Percentiles rank a stretch among this genome's conserved stretches.
Conservation (phyloP, 64 coral and sea anemone genomes). For the Trachythela sp. region DNA sequence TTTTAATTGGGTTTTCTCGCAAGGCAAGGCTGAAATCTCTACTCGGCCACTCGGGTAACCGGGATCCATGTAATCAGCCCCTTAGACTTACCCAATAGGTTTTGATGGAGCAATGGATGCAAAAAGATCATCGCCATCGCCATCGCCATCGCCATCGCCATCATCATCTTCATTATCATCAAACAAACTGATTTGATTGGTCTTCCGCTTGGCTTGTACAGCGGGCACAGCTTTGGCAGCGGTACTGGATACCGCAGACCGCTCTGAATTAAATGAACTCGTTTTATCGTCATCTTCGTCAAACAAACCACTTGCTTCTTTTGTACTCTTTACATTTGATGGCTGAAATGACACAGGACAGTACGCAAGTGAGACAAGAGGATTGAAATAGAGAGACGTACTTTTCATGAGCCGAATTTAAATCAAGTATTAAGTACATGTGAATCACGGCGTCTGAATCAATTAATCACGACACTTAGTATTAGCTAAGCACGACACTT, state of each 20-base stretch:
- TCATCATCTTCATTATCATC: conserved; percentile 93
- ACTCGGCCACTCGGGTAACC: no score
- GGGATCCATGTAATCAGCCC: no score
- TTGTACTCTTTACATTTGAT: neutral
- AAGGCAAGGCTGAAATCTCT: no score
- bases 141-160: conserved; percentile 32
- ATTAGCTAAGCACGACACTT: no score
- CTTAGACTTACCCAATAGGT: neutral
- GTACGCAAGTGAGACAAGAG: no score
- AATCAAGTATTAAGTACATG: no score
- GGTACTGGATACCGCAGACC: neutral
- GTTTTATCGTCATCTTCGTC: neutral
- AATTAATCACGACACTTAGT: no score
- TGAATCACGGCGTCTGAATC: no score
- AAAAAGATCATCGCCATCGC: conserved; percentile 51
- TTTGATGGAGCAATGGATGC: conserved; percentile 39
- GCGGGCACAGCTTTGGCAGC: neutral
- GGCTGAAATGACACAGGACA: no score
- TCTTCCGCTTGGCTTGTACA: neutral
- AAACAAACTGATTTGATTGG: conserved; percentile 81
- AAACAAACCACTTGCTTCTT: neutral
- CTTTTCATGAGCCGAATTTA: no score
- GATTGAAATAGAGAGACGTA: neutral
- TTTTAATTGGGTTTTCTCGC: no score
- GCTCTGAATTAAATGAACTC: neutral